Evolutionary conservation across 1,140 invertebrate genomes (phyloP).

Genomic region (Drosophila hydei): DNA sequence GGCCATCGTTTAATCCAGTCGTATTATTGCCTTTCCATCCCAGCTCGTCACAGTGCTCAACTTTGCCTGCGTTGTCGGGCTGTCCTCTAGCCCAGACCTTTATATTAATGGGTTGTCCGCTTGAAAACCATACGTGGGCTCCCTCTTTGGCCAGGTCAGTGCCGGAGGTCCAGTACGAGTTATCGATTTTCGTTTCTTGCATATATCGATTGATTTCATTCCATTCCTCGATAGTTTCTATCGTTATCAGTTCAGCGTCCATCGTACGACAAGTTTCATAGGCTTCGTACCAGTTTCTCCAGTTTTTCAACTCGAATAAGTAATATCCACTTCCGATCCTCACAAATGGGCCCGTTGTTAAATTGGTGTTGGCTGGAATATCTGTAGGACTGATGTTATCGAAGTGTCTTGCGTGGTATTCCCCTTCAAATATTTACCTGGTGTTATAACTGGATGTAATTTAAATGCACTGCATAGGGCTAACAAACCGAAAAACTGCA

Average conservation of each 20-base stretch:
- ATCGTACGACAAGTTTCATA: constrained; percentile 13
- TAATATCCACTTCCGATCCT: constrained; percentile 11
- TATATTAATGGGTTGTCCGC: background rate
- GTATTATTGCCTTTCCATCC: background rate
- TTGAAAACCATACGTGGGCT: constrained; percentile 20
- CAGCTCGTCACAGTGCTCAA: constrained; percentile 28
- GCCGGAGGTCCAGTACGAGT: constrained; percentile 31
- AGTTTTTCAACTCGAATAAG: background rate
- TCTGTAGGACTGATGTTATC: too few species aligned
- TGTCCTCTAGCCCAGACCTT: constrained; percentile 12
- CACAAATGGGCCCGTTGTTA: constrained; percentile 16
- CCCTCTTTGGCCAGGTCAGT: constrained; percentile 5
- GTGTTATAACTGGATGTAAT: too few species aligned
- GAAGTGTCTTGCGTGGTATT: too few species aligned
- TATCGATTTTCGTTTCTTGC: background rate
- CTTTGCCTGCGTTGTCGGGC: constrained; percentile 8
- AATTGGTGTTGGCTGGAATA: constrained; percentile 5
- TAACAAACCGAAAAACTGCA: too few species aligned
- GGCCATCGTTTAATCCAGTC: constrained; percentile 6
- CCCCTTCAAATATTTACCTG: too few species aligned
- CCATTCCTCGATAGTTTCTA: constrained; percentile 17
- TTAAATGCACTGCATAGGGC: too few species aligned
- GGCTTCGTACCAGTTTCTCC: constrained; percentile 29
- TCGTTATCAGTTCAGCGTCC: constrained; percentile 11
- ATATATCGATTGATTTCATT: constrained; percentile 3